Conservation (phyloP, 2,888 invertebrate species). For the Criorhina ranunculi region DNA sequence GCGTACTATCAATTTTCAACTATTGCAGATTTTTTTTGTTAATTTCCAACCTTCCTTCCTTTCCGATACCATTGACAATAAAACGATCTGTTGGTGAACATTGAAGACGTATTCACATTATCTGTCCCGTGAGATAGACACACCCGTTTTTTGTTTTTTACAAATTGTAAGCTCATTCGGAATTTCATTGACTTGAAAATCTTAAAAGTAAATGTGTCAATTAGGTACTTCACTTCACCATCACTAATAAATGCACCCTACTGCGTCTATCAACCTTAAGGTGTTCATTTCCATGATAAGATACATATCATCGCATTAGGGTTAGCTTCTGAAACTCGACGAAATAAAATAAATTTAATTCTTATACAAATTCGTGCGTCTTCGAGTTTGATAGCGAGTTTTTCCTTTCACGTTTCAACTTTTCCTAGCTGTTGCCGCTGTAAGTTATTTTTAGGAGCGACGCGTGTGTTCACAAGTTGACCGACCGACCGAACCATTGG, state of each 20-base stretch:
- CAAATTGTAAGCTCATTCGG: too few relatives aligned
- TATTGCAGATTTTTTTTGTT: too few relatives aligned
- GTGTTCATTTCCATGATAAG: background rate
- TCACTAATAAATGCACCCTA: slow-evolving; percentile 15
- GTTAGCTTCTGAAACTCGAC: background rate
- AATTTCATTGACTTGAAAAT: too few relatives aligned
- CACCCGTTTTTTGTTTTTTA: too few relatives aligned
- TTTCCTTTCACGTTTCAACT: slow-evolving; percentile 4
- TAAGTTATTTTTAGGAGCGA: slow-evolving; percentile 32
- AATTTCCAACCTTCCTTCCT: too few relatives aligned
- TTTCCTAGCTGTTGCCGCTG: background rate
- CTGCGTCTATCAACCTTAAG: background rate
- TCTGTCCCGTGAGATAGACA: too few relatives aligned
- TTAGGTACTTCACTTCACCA: background rate
- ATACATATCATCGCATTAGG: background rate
- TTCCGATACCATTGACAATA: too few relatives aligned
- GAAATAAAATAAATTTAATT: background rate
- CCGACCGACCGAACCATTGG: slow-evolving; percentile 16
- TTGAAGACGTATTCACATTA: too few relatives aligned
- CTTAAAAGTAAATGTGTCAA: too few relatives aligned
- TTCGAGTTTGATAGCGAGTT: slow-evolving; percentile 3
- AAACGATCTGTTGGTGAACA: too few relatives aligned
- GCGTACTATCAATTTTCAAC: too few relatives aligned
- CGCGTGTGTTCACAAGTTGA: slow-evolving; percentile 25
- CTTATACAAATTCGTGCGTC: slow-evolving; percentile 23